phyloP scores from a whole-genome alignment of 2,797 vertebrate genomes.

The Paratrypauchen microcephalus region DNA sequence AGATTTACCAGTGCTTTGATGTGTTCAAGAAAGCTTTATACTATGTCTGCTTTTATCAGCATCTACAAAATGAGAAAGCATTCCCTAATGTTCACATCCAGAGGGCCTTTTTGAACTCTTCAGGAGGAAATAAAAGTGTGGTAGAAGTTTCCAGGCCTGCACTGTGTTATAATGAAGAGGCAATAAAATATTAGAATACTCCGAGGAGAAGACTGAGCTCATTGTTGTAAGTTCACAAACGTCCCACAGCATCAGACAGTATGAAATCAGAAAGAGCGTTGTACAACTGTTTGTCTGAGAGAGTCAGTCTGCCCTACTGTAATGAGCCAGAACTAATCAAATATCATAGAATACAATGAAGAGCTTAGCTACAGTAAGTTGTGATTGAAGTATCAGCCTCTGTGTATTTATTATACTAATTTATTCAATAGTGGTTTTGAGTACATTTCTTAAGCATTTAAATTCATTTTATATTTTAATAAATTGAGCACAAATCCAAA shows the following conservation, averaged over 20 bases:
- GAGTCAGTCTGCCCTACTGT: conserved; percentile 26
- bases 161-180: conserved; percentile 29
- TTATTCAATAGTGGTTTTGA: neutral
- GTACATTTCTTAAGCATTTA: neutral
- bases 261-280: conserved; percentile 42
- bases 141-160: conserved; percentile 22
- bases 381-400: neutral
- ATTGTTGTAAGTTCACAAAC: conserved; percentile 48
- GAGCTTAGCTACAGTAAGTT: neutral
- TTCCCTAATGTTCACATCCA: conserved; percentile 18
- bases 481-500: too few relatives aligned
- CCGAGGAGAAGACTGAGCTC: conserved; percentile 36
- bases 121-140: conserved; percentile 26
- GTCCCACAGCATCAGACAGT: conserved; percentile 43
- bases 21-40: conserved; percentile 19
- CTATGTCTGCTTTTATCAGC: conserved; percentile 25
- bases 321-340: conserved; percentile 37
- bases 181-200: conserved; percentile 33
- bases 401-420: neutral
- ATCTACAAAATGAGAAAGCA: conserved; percentile 24
- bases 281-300: conserved; percentile 49
- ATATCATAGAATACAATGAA: conserved; percentile 1
- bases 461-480: too few relatives aligned
- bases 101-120: conserved; percentile 7
- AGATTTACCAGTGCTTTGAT: conserved; percentile 17